Base-by-base conservation (phyloP, 1,140 invertebrate genomes). In the Neotoxoptera formosana region DNA sequence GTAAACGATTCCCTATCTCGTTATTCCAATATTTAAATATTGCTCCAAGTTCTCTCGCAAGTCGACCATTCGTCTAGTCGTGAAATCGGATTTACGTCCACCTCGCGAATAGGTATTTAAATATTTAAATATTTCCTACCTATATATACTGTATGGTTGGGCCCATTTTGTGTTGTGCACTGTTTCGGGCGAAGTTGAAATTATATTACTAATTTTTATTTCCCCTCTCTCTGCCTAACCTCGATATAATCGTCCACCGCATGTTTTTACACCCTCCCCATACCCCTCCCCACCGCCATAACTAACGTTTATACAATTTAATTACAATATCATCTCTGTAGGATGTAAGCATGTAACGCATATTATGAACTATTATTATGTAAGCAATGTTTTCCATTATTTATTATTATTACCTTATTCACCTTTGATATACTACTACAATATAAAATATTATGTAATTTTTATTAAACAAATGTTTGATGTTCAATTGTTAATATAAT, bases 321-420 rank as follows among this genome's bases (percentile, higher is more conserved):
- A 67, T n/a, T 76, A 14, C 14, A 76, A 6, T 76, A 76, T 17
- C 14, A 76, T 76, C 17, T 76, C 4, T n/a, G 4, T 76, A 76
- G 60, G 60, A n/a, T n/a, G 14, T 76, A 76, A 76, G 60, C 60
- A 23, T 67, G 41, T 11, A 48, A 47, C 47, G 47, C 14, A 48
- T 88, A 88, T 11, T 30, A 6, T n/a, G n/a, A 4, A 90, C 34
- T 90, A 90, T 56, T 56, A 90, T 90, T 76, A 30, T 25, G 36
- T 90, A 90, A 90, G 89, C 60, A 76, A 51, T 21, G 45, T 81
- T 92, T 92, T 92, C n/a, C 45, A 91, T 91, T 81, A 11, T 81
- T 76, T 91, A 60, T 25, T 34, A 56, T 36, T 25, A 67, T 60
- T 67, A 14, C 23, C 36, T 60, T 30, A 90, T 41, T 90, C 67